Percentiles rank a stretch among this genome's conserved stretches.
These are phyloP conservation scores for Thyatira batis DNA, from an alignment of 2,888 invertebrate genomes.

Conservation along the genomic window DNA sequence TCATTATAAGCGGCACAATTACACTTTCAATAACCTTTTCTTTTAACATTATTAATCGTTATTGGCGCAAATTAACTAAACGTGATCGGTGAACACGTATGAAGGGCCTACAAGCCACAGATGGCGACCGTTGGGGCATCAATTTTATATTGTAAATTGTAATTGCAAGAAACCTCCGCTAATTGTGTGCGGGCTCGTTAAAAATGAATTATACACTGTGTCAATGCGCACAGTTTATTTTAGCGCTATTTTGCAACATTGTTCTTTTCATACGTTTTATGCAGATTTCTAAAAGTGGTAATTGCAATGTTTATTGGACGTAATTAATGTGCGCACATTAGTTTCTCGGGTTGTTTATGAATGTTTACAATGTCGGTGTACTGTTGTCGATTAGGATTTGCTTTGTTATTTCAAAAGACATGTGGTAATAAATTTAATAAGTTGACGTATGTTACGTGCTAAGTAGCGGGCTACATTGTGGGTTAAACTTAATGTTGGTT, in stretches of 20 bases:
- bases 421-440: background rate
- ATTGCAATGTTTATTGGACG: constrained; percentile 28
- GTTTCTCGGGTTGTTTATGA: background rate
- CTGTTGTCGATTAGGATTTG: background rate
- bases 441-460: background rate
- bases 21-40: constrained; percentile 7
- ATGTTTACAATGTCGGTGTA: background rate
- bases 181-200: constrained; percentile 47
- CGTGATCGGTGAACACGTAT: constrained; percentile 20
- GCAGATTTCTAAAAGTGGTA: constrained; percentile 13
- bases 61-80: constrained; percentile 29
- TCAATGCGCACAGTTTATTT: constrained; percentile 40
- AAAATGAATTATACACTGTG: constrained; percentile 47
- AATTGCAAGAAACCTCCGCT: constrained; percentile 42
- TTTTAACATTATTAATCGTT: constrained; percentile 29
- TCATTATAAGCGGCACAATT: background rate
- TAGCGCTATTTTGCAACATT: constrained; percentile 37
- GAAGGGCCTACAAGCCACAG: constrained; percentile 10
- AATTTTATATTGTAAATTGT: constrained; percentile 55
- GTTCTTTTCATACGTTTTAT: constrained; percentile 37
- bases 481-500: background rate
- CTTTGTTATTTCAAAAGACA: constrained; percentile 5
- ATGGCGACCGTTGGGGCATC: constrained; percentile 26
- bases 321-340: constrained; percentile 30
- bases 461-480: background rate